Evolutionary conservation across 2,113 vertebrate species (phyloP), one percentile per base, ranked within the genome.

Genomic region (Scalopus aquaticus): DNA sequence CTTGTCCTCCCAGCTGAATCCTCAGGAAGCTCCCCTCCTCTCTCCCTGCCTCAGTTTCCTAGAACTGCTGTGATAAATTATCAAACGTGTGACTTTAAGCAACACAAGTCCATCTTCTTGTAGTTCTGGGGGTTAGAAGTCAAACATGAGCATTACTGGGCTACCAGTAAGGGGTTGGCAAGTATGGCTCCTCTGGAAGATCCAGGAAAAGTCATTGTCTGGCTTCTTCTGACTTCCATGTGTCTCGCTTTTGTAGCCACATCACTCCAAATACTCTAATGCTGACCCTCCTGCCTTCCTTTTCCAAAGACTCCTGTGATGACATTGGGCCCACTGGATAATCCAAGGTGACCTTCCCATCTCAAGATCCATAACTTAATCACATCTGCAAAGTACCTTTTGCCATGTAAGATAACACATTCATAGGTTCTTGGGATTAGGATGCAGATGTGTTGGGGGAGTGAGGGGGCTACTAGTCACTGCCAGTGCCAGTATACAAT

Each of bases 281-380:
- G 46, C 46, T 65, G 65, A 65, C 49, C 51, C 28, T 30, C 32
- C 32, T 73, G 54, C 67, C 32, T 88, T 78, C 37, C 4, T 77
- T 46, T 49, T 89, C 39, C 17, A n/a, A 93, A 91, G 58, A 90
- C 28, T 13, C 19, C 60, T 88, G 30, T 37, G 58, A 79, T 58
- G 74, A 78, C 76, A 89, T 2, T 28, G 19, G 24, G 2, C 39
- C 74, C 65, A 20, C 44, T 32, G 46, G 74, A 46, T 92, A 93
- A 88, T 60, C 67, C 51, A 86, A 60, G 30, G 20, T 44, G 51
- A 76, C 81, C 58, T 64, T 39, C 49, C 46, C 42, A 87, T 49
- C 74, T 83, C 74, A 56, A 88, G 93, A 88, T 44, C 72, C 24
- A 76, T n/a, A 42, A 70, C 19, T 49, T 83, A 85, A 81, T 85